These are phyloP conservation scores for Zophobas morio DNA, from an alignment of 1,140 invertebrate genomes.

Conservation along the genomic window DNA sequence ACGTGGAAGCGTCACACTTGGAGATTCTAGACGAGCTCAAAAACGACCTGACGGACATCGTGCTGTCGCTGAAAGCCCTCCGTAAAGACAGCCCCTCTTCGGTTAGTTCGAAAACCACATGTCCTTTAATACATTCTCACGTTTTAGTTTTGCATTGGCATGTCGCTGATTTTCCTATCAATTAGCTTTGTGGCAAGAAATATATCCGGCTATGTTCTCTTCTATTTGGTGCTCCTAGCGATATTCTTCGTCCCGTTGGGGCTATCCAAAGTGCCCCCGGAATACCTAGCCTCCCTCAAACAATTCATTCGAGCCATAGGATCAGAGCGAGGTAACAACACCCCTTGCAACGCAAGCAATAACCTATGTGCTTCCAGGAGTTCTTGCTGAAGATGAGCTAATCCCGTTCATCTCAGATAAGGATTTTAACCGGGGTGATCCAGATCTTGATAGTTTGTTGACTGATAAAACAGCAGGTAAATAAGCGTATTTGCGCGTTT, in stretches of 20 bases:
- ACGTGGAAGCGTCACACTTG: conserved; percentile 15
- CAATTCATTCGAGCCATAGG: conserved; percentile 34
- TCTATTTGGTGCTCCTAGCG: conserved; percentile 48
- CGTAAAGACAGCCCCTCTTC: conserved; percentile 53
- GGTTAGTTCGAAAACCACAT: conserved; percentile 44
- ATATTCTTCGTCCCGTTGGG: conserved; percentile 54
- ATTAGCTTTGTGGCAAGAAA: conserved; percentile 52
- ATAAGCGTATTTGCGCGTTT: conserved; percentile 17
- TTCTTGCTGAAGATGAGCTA: conserved; percentile 60
- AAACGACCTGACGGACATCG: conserved; percentile 8
- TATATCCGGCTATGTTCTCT: conserved; percentile 54
- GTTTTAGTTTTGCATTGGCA: conserved; percentile 56
- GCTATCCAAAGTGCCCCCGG: conserved; percentile 49
- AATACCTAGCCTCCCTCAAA: conserved; percentile 39
- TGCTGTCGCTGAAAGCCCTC: conserved; percentile 44
- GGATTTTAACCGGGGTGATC: conserved; percentile 55
- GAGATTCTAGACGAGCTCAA: conserved; percentile 45
- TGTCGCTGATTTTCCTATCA: conserved; percentile 50
- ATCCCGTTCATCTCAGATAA: conserved; percentile 59
- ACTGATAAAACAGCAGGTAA: conserved; percentile 61
- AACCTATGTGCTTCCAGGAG: conserved; percentile 43
- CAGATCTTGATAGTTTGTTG: conserved; percentile 60
- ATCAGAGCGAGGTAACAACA: conserved; percentile 52
- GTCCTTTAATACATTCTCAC: not conserved
- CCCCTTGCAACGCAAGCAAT: not conserved